Base-by-base conservation (phyloP, 1,140 invertebrate genomes). In the Grapholita molesta region DNA sequence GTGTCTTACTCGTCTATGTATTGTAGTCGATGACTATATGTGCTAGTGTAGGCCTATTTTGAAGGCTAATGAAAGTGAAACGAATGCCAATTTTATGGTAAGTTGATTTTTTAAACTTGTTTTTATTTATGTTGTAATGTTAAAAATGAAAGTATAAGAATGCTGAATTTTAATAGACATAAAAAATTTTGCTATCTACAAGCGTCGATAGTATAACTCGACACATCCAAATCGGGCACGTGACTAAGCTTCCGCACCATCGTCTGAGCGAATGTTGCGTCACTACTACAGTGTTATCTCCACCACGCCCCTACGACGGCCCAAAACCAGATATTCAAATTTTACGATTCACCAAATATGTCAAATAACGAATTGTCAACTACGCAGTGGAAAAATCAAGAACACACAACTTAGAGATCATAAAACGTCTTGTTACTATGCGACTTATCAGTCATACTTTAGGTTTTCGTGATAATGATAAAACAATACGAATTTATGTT, bases 401-500 rank as follows among this genome's bases (percentile, higher is more conserved):
- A 52, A 42, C 68, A 23, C 24, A 68, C 15, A 38, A 68, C 57
- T 71, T 72, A 55, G 75, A 86, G 84, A 89, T 85, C 81, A 86
- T 84, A 68, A 53, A 76, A 80, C 71, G 89, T 90, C 86, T 89
- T 79, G 88, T 89, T 88, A 80, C 85, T 72, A 82, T 71, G 84
- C 67, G 52, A 53, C 61, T 82, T 88, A 87, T 89, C 85, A 79
- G 73, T 74, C 65, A 83, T 71, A 70, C 71, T 77, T 30, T 38
- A 72, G 68, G 68, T 74, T 79, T 85, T 80, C 74, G 75, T 83
- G 87, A 89, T 89, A 91, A 89, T 83, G 87, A 89, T 89, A 91
- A 89, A 85, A 88, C 83, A 88, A 87, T 88, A 87, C 83, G 87
- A 88, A 90, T 87, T 86, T 90, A 87, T 91, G 85, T 88, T 86